Base-by-base conservation (phyloP, 92 coral and sea anemone genomes). In the Zoanthus sansibaricus region DNA sequence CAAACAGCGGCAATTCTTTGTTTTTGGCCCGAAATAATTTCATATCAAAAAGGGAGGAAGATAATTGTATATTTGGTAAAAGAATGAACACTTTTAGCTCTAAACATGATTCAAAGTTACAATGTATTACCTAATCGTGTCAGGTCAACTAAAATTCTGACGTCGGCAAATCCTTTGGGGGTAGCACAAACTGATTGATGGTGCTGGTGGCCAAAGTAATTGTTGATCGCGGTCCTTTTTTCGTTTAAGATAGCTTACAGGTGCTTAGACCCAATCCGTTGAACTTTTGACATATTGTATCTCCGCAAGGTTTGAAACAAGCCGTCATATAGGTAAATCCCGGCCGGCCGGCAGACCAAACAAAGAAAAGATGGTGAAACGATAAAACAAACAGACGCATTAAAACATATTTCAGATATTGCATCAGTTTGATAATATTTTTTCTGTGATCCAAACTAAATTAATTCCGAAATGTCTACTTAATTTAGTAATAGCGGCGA, bases 251-350 rank as follows among this genome's bases (percentile, higher is more conserved):
- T 49, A 79, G 62, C 3, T 7, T 16, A 64, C 64, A 45, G 75
- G 73, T 80, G 9, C 17, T 80, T 3, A 64, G 75, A 21, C 46
- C 59, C 30, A 51, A 45, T 30, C 68, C 6, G 66, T 52, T 80
- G 73, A 80, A 67, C 85, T 48, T 66, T 68, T 80, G 62, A 80
- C 85, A 80, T 80, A 70, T 66, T 80, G 30, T 80, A 58, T 46
- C 59, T 66, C 42, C 25, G 32, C 33, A 46, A 44, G 21, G 47
- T 37, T 79, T 79, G 37, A 68, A 62, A 31, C 64, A 42, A 55
- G 42, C 42, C 67, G 30, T 4, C 9, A 62, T 45, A n/a, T 66
- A 70, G 45, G 6, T 44, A 0, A 12, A 30, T 7, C 11, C 13
- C 46, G 20, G 20, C 45, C 5, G 58, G 2, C 59, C 21, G 20